Evolutionary conservation across 2,797 vertebrate species (phyloP).

Genomic region (Macrochelys suwanniensis): DNA sequence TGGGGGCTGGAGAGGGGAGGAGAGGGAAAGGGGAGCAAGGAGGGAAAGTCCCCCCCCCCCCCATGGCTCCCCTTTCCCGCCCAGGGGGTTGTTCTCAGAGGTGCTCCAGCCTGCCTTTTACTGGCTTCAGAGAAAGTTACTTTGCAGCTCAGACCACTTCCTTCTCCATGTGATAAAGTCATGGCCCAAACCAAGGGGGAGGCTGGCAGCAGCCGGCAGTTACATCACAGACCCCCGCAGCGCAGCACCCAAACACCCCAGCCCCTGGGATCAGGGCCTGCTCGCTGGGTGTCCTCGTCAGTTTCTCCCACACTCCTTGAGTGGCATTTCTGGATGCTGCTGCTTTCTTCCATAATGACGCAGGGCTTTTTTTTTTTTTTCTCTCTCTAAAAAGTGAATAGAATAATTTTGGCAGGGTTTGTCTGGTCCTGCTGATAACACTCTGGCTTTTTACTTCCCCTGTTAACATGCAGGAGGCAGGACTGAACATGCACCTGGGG

Average conservation of each 20-base stretch:
- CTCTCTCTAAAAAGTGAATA: neutral
- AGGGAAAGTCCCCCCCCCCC: no score
- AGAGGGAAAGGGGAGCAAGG: neutral
- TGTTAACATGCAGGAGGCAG: neutral
- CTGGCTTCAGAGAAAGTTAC: neutral
- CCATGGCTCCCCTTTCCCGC: neutral
- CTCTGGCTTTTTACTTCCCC: fast-evolving
- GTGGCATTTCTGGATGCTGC: neutral
- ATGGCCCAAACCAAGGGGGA: neutral
- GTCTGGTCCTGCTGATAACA: neutral
- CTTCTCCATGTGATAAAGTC: neutral
- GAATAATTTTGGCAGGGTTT: neutral
- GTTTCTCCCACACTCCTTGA: fast-evolving
- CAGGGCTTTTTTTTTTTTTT: neutral
- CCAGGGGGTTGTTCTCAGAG: no score
- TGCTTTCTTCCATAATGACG: neutral
- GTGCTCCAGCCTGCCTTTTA: neutral
- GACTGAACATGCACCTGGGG: neutral
- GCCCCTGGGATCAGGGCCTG: neutral
- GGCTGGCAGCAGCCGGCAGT: neutral
- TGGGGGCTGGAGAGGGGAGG: neutral
- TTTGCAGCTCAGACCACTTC: neutral
- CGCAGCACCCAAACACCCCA: neutral
- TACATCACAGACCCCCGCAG: neutral
- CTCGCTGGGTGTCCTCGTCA: neutral